Base-by-base conservation (phyloP, 2,888 invertebrate genomes). In the Scaptomyza reducta region DNA sequence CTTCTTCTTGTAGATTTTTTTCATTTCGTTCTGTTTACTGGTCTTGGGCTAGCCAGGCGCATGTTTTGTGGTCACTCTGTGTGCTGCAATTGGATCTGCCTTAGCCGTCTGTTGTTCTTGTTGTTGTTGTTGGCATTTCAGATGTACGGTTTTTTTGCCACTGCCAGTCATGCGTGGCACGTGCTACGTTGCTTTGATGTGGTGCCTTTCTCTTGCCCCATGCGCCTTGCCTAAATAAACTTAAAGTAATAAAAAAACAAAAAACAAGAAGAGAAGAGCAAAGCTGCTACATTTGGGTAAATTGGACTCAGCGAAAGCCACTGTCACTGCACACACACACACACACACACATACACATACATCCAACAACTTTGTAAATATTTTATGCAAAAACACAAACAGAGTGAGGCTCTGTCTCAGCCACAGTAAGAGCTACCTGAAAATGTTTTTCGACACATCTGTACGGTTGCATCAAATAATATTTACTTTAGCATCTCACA, bases 111-210 rank as follows among this genome's bases (percentile, higher is more conserved):
- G 33, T 33, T 47, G 47, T 46, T 46, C 14, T 14, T 45, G 56
- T 25, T 38, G 49, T 58, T 65, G 54, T 25, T 77, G 50, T 42
- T 80, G 60, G 61, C 40, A 42, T 58, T 65, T 53, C 35, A 62
- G 71, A 46, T 71, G 71, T 79, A 75, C 70, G n/a, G n/a, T n/a
- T n/a, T 82, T 82, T 81, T 84, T 81, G 79, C 75, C 74, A 77
- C 73, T 84, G 84, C 74, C 84, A 83, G 82, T 82, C 82, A 83
- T 83, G 82, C 82, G 82, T 81, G 81, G 78, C 84, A 83, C 84
- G 76, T 81, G 79, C 74, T 70, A 81, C 70, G 73, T 35, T 50
- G 50, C 84, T 85, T 85, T 85, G 84, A 86, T 85, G 84, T 86
- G 84, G 86, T 78, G 68, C 59, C 59, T 57, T 61, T 55, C 64